These are phyloP conservation scores for Lipophrys pholis DNA, from an alignment of 2,113 vertebrate species.

Conservation along the genomic window DNA sequence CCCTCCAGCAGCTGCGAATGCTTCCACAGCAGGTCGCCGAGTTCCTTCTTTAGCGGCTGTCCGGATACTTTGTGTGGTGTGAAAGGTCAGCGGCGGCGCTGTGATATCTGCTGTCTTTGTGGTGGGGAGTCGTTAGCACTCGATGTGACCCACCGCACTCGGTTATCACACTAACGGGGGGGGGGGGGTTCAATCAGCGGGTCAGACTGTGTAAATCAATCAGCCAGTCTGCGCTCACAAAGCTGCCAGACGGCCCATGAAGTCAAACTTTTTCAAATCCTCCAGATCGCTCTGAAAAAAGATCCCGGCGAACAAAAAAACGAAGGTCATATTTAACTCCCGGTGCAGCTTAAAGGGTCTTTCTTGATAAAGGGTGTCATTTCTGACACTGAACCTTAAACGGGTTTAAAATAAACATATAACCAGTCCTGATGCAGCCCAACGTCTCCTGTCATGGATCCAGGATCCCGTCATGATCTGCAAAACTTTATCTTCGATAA, in stretches of 20 bases:
- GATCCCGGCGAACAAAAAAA: too few relatives aligned
- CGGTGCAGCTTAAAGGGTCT: background rate
- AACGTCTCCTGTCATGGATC: too few relatives aligned
- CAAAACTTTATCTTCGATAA: too few relatives aligned
- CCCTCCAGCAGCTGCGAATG: background rate
- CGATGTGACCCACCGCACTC: background rate
- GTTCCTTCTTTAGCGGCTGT: background rate
- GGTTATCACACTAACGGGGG: background rate
- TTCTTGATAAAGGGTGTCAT: background rate
- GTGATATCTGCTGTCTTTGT: background rate
- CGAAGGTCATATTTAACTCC: background rate
- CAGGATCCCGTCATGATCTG: too few relatives aligned
- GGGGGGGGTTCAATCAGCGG: slow-evolving; percentile 17
- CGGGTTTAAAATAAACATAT: too few relatives aligned
- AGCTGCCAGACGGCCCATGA: too few relatives aligned
- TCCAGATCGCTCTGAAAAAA: too few relatives aligned
- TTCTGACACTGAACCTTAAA: too few relatives aligned
- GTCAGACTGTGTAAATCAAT: slow-evolving; percentile 26
- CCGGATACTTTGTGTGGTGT: background rate
- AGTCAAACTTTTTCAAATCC: too few relatives aligned
- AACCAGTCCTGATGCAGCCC: too few relatives aligned
- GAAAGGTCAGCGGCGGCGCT: slow-evolving; percentile 20
- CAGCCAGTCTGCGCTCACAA: background rate
- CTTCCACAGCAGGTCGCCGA: slow-evolving; percentile 6
- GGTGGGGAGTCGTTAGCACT: background rate